These are phyloP conservation scores for Agapostemon virescens DNA, from an alignment of 2,888 invertebrate species.

Conservation along the genomic window DNA sequence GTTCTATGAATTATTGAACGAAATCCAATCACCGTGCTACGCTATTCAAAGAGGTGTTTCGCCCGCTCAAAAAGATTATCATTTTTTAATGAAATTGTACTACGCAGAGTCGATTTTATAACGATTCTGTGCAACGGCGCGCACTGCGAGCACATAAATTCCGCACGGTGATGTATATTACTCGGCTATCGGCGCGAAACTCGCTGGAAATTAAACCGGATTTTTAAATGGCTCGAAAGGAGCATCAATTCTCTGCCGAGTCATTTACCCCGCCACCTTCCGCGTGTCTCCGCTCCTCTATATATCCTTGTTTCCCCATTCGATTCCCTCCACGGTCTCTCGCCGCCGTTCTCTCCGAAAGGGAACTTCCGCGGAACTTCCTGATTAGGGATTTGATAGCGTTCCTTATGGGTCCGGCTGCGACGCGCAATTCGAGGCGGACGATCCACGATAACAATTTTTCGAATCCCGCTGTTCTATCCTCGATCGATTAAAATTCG, in stretches of 20 bases:
- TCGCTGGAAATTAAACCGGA: slow-evolving; percentile 11
- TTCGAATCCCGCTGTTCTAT: slow-evolving; percentile 64
- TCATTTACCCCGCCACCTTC: slow-evolving; percentile 9
- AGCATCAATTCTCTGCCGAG: slow-evolving; percentile 2
- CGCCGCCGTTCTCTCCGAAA: slow-evolving; percentile 47
- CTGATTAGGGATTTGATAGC: slow-evolving; percentile 74
- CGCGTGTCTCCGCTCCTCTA: neutral
- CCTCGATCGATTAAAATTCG: slow-evolving; percentile 49
- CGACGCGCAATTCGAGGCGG: slow-evolving; percentile 62
- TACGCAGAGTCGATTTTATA: neutral
- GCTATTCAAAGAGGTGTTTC: neutral
- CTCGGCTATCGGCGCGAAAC: neutral
- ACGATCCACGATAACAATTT: slow-evolving; percentile 73
- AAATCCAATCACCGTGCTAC: neutral
- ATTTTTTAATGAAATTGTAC: neutral
- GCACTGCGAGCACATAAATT: neutral
- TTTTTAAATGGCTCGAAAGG: slow-evolving; percentile 19
- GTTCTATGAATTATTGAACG: neutral
- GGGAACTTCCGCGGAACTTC: slow-evolving; percentile 69
- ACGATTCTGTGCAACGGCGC: neutral
- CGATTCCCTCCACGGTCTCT: slow-evolving; percentile 49
- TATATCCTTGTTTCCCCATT: slow-evolving; percentile 46
- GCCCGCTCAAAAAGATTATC: neutral
- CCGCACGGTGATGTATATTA: neutral
- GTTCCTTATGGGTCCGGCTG: slow-evolving; percentile 68